Percentiles rank a stretch among this genome's conserved stretches.
These are phyloP conservation scores for Phyto melanocephala DNA, from an alignment of 2,888 invertebrate species.

Conservation along the genomic window DNA sequence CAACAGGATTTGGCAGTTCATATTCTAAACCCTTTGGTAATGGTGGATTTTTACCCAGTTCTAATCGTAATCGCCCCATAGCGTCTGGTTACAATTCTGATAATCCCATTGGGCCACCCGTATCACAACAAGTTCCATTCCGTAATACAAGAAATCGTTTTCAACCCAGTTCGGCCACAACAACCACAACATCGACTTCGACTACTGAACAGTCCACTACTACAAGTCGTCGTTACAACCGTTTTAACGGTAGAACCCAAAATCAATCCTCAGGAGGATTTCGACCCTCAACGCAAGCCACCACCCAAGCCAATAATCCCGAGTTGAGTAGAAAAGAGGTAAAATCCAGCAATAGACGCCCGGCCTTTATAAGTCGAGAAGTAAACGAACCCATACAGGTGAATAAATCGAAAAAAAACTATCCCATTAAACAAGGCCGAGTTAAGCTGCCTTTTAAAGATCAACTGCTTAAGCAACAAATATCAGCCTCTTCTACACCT, in stretches of 20 bases:
- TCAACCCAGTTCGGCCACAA: slow-evolving; percentile 69
- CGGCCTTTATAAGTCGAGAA: slow-evolving; percentile 76
- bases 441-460: slow-evolving; percentile 68
- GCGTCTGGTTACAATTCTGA: slow-evolving; percentile 61
- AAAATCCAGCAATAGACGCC: slow-evolving; percentile 68
- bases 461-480: slow-evolving; percentile 64
- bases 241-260: slow-evolving; percentile 70
- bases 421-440: slow-evolving; percentile 69
- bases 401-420: slow-evolving; percentile 68
- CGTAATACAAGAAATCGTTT: slow-evolving; percentile 75
- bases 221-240: slow-evolving; percentile 73
- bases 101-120: slow-evolving; percentile 58
- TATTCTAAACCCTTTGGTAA: slow-evolving; percentile 68
- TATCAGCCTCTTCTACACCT: slow-evolving; percentile 52
- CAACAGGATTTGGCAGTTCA: slow-evolving; percentile 65
- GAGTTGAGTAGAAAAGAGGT: slow-evolving; percentile 54
- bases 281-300: slow-evolving; percentile 45
- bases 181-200: slow-evolving; percentile 68
- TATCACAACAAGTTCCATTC: slow-evolving; percentile 71
- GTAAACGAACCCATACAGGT: slow-evolving; percentile 74
- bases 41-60: slow-evolving; percentile 71
- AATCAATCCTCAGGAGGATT: slow-evolving; percentile 33
- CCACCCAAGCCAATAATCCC: slow-evolving; percentile 64
- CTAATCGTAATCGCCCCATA: slow-evolving; percentile 71
- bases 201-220: slow-evolving; percentile 64